Base-by-base conservation (phyloP, 2,888 invertebrate genomes). In the Poecilobothrus nobilitatus region DNA sequence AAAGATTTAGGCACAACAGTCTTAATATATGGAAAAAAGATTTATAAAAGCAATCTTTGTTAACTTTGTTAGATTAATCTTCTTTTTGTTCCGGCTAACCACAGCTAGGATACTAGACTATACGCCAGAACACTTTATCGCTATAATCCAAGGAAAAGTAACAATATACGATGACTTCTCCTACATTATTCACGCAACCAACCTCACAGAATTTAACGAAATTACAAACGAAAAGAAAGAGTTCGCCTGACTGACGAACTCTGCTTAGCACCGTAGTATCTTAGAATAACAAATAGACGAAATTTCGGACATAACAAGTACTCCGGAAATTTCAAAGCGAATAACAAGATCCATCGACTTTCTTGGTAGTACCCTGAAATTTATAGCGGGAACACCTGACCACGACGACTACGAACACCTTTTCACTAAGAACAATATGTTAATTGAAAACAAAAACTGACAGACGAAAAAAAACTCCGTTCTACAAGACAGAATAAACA, bases 381-480 rank as follows among this genome's bases (percentile, higher is more conserved):
- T 22, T 18, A 18, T 67, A 7, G 67, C 67, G 21, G 67, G 67
- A 18, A 67, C 53, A 4, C 67, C 67, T 7, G n/a, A 67, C 21
- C 67, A 67, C 20, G 62, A 61, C 7, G 67, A 53, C 67, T 53
- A 20, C 34, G 61, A 67, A 53, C 62, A 18, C 5, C n/a, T 67
- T 7, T 22, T 67, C 18, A 67, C 61, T n/a, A 67, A 67, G 20
- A 44, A 67, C 15, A 67, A 67, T 22, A 22, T 67, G 61, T 22
- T 67, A 9, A 67, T 67, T 8, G 67, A 67, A 53, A 67, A 67
- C n/a, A 67, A 21, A 9, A 67, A 67, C 10, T 53, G 21, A 27
- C 67, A 67, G 18, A 67, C 67, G 9, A 67, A 53, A 34, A 67
- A 53, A 21, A 61, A 67, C 61, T 61, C 67, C 6, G 41, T 67